Conservation (phyloP, 2,888 invertebrate genomes). For the Crioceris asparagi region DNA sequence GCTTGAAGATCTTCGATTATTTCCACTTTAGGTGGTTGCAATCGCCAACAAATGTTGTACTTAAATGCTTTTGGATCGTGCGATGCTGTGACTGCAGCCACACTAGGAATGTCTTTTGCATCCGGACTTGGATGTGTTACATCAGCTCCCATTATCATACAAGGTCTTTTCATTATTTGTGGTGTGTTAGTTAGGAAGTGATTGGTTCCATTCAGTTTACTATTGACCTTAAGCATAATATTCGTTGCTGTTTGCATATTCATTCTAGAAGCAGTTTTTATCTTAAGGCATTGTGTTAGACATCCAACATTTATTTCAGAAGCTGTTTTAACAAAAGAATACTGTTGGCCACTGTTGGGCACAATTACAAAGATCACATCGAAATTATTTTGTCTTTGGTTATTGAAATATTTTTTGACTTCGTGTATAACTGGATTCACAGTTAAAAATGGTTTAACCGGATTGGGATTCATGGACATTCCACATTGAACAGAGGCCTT, state of each 20-base stretch:
- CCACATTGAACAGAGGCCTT: constrained; percentile 5
- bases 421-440: constrained; percentile 9
- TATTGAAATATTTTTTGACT: constrained; percentile 15
- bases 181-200: constrained; percentile 38
- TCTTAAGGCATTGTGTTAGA: constrained; percentile 64
- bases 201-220: constrained; percentile 76
- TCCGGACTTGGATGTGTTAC: constrained; percentile 87
- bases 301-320: constrained; percentile 59
- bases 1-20: constrained; percentile 62
- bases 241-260: constrained; percentile 55
- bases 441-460: constrained; percentile 8
- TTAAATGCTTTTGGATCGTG: constrained; percentile 54
- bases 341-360: constrained; percentile 34
- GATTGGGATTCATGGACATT: constrained; percentile 8
- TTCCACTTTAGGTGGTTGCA: constrained; percentile 65
- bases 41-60: constrained; percentile 65
- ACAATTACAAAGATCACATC: constrained; percentile 54
- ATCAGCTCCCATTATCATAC: constrained; percentile 68
- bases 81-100: constrained; percentile 68
- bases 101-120: constrained; percentile 50
- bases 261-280: constrained; percentile 40
- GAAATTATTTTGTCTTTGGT: constrained; percentile 23
- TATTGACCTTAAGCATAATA: constrained; percentile 62
- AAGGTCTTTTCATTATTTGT: constrained; percentile 35
- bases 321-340: constrained; percentile 49